Conservation (phyloP, 2,113 vertebrate genomes). For the Anguilla japonica region DNA sequence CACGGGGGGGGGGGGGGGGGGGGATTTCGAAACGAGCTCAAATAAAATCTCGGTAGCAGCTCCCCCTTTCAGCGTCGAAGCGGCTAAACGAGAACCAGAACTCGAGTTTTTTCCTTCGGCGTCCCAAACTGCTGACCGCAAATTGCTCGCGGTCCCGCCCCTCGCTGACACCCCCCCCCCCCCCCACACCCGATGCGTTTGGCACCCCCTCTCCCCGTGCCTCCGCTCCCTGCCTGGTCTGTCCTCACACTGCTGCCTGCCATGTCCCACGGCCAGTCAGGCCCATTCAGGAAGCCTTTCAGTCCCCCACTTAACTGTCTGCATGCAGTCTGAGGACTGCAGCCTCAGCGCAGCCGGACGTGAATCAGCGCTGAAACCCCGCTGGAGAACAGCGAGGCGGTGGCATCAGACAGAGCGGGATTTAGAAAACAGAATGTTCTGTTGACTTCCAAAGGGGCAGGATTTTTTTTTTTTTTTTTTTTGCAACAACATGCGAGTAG, state of each 20-base stretch:
- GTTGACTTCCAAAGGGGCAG: neutral
- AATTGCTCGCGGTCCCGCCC: constrained; percentile 35
- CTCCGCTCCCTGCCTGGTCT: neutral
- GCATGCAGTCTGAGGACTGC: neutral
- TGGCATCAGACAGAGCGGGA: neutral
- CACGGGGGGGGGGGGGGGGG: neutral
- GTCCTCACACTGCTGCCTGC: neutral
- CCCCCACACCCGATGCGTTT: neutral
- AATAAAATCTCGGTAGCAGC: neutral
- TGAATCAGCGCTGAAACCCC: neutral
- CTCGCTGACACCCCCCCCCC: constrained; percentile 26
- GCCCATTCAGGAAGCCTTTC: neutral
- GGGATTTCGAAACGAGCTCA: neutral
- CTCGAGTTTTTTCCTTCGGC: constrained; percentile 33
- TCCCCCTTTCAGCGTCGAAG: constrained; percentile 1
- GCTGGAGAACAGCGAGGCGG: neutral
- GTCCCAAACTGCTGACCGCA: constrained; percentile 42
- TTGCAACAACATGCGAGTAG: neutral
- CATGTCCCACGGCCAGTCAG: neutral
- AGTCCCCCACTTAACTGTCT: too few species aligned
- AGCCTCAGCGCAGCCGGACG: neutral
- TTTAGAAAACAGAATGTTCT: neutral
- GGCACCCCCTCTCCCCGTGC: neutral
- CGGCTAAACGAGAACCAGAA: constrained; percentile 17
- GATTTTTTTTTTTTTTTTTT: neutral